phyloP scores from a whole-genome alignment of 1,140 invertebrate genomes.

The Saccostrea cuccullata region DNA sequence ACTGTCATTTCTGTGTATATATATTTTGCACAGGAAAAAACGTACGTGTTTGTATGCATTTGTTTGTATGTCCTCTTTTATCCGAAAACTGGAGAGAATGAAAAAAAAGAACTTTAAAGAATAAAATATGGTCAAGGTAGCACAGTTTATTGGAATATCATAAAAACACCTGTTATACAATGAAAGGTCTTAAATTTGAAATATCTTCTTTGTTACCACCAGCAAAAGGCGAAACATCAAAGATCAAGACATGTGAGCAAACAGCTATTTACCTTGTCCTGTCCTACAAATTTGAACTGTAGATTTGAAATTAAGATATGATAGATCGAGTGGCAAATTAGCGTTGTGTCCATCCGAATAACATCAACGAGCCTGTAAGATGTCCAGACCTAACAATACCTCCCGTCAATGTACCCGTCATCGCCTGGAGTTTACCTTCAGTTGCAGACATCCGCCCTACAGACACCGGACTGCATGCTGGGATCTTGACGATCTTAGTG shows the following conservation, averaged over 20 bases:
- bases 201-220: not conserved
- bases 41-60: no score
- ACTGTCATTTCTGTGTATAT: no score
- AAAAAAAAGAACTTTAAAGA: no score
- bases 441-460: constrained; percentile 33
- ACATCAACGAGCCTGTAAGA: constrained; percentile 23
- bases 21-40: no score
- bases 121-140: no score
- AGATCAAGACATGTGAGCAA: not conserved
- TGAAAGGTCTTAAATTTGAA: not conserved
- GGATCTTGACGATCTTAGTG: constrained; percentile 29
- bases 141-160: not conserved
- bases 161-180: not conserved
- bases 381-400: constrained; percentile 8
- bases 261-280: constrained; percentile 12
- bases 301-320: constrained; percentile 36
- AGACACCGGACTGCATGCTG: constrained; percentile 30
- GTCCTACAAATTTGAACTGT: constrained; percentile 26
- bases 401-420: constrained; percentile 14
- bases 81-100: no score
- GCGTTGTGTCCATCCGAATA: constrained; percentile 2
- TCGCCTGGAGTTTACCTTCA: constrained; percentile 34
- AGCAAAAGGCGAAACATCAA: constrained; percentile 5
- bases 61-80: no score
- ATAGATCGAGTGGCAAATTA: constrained; percentile 7